Conservation (phyloP, 2,113 vertebrate genomes). For the Poecilia latipinna region DNA sequence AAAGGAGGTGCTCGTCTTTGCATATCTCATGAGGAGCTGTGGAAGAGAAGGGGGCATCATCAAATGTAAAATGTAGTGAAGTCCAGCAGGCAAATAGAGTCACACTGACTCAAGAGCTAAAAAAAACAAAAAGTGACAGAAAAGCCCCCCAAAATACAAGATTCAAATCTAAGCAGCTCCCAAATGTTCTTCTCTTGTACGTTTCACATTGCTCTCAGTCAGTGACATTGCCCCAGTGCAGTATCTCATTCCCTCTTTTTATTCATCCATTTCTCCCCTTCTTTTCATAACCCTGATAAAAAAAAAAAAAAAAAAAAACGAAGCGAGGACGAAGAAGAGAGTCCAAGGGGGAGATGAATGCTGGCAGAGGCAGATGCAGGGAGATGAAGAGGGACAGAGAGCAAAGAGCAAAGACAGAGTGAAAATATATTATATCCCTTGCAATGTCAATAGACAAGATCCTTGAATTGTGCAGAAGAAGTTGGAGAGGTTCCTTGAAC, state of each 20-base stretch:
- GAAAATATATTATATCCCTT: constrained; percentile 51
- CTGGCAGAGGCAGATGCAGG: constrained; percentile 50
- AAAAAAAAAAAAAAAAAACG: constrained; percentile 54
- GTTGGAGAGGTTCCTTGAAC: constrained; percentile 58
- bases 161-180: constrained; percentile 67
- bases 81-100: constrained; percentile 10
- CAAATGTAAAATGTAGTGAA: constrained; percentile 22
- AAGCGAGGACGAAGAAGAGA: constrained; percentile 58
- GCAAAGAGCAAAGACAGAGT: constrained; percentile 29
- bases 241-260: constrained; percentile 69
- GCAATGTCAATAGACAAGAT: constrained; percentile 59
- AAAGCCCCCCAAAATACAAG: constrained; percentile 42
- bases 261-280: constrained; percentile 57
- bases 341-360: constrained; percentile 55
- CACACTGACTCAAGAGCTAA: constrained; percentile 1
- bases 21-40: constrained; percentile 95
- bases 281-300: constrained; percentile 68
- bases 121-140: constrained; percentile 16
- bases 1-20: constrained; percentile 88
- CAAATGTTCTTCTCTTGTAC: constrained; percentile 64
- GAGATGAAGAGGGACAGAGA: constrained; percentile 58
- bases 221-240: constrained; percentile 68
- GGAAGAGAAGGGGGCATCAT: constrained; percentile 31
- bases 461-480: constrained; percentile 52
- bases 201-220: constrained; percentile 62